A percentile compares a stretch with the other conserved stretches of the same genome.
These are phyloP conservation scores for Cariama cristata DNA, from an alignment of 2,113 vertebrate species.

Conservation along the genomic window DNA sequence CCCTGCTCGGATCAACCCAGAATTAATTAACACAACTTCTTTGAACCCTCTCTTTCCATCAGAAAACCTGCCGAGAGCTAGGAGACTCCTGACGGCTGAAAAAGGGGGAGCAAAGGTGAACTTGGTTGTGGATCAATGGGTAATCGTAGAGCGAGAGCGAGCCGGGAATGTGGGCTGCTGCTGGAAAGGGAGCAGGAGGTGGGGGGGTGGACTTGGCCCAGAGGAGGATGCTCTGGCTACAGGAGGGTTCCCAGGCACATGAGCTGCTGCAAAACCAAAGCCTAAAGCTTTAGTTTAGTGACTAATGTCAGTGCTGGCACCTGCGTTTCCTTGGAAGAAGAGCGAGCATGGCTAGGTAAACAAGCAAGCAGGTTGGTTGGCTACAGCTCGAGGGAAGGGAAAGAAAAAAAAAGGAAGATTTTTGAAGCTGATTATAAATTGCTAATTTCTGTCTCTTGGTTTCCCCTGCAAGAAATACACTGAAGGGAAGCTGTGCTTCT, in stretches of 20 bases:
- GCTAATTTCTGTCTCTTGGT: not conserved
- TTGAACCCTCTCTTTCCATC: not conserved
- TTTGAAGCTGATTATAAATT: not conserved
- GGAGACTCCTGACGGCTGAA: not conserved
- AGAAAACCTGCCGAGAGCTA: not conserved
- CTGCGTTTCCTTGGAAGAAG: not conserved
- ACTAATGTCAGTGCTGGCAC: not conserved
- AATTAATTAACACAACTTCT: not conserved
- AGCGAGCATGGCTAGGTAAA: accelerated
- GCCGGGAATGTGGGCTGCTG: not conserved
- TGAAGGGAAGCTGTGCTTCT: not conserved
- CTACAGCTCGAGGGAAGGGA: not conserved
- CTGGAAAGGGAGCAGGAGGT: not conserved
- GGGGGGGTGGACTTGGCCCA: accelerated
- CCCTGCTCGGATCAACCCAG: not conserved
- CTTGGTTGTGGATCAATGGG: not conserved
- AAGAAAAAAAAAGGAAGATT: not conserved
- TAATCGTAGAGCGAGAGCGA: not conserved
- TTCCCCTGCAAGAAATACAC: not conserved
- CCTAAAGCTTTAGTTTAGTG: not conserved
- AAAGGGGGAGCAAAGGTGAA: not conserved
- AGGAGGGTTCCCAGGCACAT: not conserved
- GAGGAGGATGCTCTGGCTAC: not conserved
- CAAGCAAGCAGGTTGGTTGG: not conserved
- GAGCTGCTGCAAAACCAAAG: not conserved